Percentiles rank a stretch among this genome's conserved stretches.
phyloP scores from a whole-genome alignment of 2,113 vertebrate species.

The Neolamprologus sp. region DNA sequence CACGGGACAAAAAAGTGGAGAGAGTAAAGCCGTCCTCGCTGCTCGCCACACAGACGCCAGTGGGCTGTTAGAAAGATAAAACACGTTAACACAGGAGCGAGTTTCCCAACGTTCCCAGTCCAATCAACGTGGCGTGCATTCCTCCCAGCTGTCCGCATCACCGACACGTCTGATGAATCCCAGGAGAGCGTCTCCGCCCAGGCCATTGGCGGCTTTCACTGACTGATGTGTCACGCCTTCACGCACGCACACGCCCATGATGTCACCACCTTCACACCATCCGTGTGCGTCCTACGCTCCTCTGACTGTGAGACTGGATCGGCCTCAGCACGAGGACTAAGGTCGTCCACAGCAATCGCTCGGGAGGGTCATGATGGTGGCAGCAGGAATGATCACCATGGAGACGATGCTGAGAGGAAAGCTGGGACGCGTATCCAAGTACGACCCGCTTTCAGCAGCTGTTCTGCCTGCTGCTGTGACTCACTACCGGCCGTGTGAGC shows the following conservation, averaged over 20 bases:
- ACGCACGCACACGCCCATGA: not conserved
- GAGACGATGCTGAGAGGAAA: not conserved
- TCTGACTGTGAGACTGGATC: not conserved
- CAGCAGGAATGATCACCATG: not conserved
- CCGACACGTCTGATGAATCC: not conserved
- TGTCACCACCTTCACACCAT: not conserved
- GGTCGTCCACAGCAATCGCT: not conserved
- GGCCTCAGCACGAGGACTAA: not conserved
- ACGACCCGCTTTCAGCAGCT: not conserved
- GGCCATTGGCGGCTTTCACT: not conserved
- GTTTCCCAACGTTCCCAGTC: not conserved
- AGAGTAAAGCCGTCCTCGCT: not conserved
- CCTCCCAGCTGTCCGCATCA: not conserved
- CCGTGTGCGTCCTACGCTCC: accelerated
- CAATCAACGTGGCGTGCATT: not conserved
- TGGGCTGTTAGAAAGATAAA: not conserved
- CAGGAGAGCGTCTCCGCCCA: not conserved
- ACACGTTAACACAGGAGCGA: not conserved
- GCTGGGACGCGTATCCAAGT: not conserved
- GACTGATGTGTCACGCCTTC: not conserved
- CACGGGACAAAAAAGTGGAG: not conserved
- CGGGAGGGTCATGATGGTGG: not conserved
- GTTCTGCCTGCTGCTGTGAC: not conserved
- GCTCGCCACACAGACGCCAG: not conserved
- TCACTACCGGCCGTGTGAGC: accelerated